Percentiles rank a stretch among this genome's conserved stretches.
These are phyloP conservation scores for Gymnothorax reevesii DNA, from an alignment of 2,797 vertebrate species.

Conservation along the genomic window DNA sequence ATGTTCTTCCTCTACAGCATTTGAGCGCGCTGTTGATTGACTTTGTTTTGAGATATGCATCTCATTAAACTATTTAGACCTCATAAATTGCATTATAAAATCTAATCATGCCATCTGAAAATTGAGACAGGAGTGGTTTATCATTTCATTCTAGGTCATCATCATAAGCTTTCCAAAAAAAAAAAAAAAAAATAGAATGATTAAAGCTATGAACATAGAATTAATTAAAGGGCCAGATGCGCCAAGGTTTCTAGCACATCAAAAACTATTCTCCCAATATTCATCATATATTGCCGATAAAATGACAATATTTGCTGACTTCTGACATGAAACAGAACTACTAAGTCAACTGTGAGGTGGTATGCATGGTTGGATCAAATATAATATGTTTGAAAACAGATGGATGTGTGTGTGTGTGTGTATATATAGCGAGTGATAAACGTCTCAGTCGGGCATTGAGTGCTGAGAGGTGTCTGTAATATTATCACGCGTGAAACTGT, in stretches of 20 bases:
- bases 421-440: background rate
- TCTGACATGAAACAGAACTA: background rate
- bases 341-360: background rate
- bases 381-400: background rate
- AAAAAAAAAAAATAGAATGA: conserved; percentile 5
- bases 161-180: background rate
- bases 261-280: background rate
- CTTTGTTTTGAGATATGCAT: conserved; percentile 23
- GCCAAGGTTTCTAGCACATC: background rate
- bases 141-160: conserved; percentile 14
- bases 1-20: conserved; percentile 11
- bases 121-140: conserved; percentile 10
- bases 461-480: conserved; percentile 45
- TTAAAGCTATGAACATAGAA: background rate
- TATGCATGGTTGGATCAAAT: background rate
- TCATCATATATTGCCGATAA: background rate
- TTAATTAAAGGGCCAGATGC: conserved; percentile 1
- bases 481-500: conserved; percentile 52
- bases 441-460: conserved; percentile 35
- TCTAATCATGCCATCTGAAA: conserved; percentile 20
- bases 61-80: conserved; percentile 23
- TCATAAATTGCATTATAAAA: conserved; percentile 18
- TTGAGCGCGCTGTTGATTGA: background rate
- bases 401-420: no score
- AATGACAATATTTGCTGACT: conserved; percentile 3